Evolutionary conservation across 1,140 invertebrate species (phyloP).

Genomic region (Ceratoteleas bidentatus): DNA sequence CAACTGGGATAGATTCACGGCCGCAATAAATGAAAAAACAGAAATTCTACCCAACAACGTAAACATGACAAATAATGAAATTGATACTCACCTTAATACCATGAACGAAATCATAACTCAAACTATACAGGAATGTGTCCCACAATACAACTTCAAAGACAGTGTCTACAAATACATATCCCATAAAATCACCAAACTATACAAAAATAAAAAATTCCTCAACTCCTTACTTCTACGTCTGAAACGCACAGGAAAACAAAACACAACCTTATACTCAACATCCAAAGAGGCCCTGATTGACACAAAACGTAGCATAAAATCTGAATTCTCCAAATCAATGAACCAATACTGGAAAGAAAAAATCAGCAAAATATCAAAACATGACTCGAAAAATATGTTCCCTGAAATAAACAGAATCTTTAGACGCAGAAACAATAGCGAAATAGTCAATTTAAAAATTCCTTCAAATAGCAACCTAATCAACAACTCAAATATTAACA

Average conservation of each 20-base stretch:
- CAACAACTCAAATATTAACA: background rate
- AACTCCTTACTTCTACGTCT: too few relatives aligned
- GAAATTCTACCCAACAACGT: too few relatives aligned
- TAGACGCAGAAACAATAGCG: constrained; percentile 12
- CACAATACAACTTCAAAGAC: too few relatives aligned
- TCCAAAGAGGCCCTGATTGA: background rate
- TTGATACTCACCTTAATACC: too few relatives aligned
- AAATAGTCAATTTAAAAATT: constrained; percentile 15
- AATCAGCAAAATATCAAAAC: constrained; percentile 40
- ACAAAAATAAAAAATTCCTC: background rate
- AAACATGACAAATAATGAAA: too few relatives aligned
- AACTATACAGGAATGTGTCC: too few relatives aligned
- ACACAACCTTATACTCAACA: too few relatives aligned
- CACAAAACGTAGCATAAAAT: background rate
- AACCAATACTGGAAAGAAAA: constrained; percentile 37
- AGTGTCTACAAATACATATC: too few relatives aligned
- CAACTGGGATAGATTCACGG: too few relatives aligned
- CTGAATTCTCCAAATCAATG: constrained; percentile 15
- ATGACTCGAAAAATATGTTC: constrained; percentile 30
- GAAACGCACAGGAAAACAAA: too few relatives aligned
- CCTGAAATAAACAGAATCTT: constrained; percentile 47
- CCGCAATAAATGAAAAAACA: too few relatives aligned
- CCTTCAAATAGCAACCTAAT: background rate
- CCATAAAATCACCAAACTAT: background rate
- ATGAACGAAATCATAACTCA: too few relatives aligned